phyloP scores from a whole-genome alignment of 1,140 invertebrate species.

The Octopus bimaculoides region DNA sequence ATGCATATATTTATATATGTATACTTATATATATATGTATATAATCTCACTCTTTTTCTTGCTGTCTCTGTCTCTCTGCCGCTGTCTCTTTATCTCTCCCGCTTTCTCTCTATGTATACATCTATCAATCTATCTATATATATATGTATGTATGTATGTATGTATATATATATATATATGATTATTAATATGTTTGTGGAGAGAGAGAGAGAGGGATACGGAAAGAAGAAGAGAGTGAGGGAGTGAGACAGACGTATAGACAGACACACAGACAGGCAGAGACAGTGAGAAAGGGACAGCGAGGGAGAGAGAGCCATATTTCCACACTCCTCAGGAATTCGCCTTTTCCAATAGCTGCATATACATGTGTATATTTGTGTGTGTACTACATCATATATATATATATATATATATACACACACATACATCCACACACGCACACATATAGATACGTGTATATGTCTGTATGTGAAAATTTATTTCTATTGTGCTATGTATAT shows the following conservation, averaged over 20 bases:
- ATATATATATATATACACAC: background rate
- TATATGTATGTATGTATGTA: background rate
- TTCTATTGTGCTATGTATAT: background rate
- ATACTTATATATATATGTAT: background rate
- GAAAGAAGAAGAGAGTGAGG: no score
- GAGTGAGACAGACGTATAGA: no score
- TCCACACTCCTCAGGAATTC: background rate
- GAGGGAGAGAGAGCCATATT: no score
- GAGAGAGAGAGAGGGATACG: no score
- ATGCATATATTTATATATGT: constrained; percentile 6
- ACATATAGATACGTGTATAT: background rate
- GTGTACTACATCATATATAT: background rate
- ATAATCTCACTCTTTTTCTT: background rate
- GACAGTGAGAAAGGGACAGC: no score
- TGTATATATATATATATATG: background rate
- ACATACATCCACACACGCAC: background rate
- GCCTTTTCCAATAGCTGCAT: background rate
- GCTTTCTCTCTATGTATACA: background rate
- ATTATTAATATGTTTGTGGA: no score
- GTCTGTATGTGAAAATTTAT: background rate
- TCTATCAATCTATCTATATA: background rate
- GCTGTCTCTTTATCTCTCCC: background rate
- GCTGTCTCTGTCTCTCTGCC: background rate
- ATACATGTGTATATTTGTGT: background rate
- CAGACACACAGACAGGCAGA: no score